Evolutionary conservation across 2,888 invertebrate genomes (phyloP), one percentile per base, ranked within the genome.

Genomic region (Yponomeuta plumbellus): DNA sequence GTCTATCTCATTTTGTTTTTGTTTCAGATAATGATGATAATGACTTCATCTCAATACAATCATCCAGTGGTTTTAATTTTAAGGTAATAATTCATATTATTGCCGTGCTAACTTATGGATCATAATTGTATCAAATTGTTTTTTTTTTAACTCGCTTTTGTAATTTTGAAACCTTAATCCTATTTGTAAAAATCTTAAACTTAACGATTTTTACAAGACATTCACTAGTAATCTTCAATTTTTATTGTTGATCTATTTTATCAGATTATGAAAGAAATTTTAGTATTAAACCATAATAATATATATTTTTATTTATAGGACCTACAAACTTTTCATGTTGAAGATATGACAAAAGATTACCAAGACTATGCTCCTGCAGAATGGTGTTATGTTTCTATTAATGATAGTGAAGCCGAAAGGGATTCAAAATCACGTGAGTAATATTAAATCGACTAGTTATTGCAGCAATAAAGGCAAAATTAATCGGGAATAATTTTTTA

Each of bases 11-110:
- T 34, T 26, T n/a, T 13, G n/a, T n/a, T 67, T 66, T 68, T 66
- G 64, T 79, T 76, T 67, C 74, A 86, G 85, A 68, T 67, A 71
- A 70, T 74, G 73, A 71, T 69, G 74, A 73, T 56, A 68, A 71
- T 64, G 74, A 73, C 59, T 75, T 76, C 65, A 71, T 69, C 67
- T 68, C 74, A 59, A 73, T 23, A 26, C n/a, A 61, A 10, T 61
- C 26, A 61, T 26, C 22, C 61, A 61, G 61, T 23, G n/a, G 61
- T 26, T 61, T 61, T 13, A 61, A 61, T 8, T 26, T 61, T 23
- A 34, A 61, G 61, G 61, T 61, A 34, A 3, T 20, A 58, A 39
- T 8, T 39, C 13, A 44, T 17, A 17, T 5, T 17, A 4, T 52
- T 52, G 44, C 34, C 5, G 26, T 2, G 26, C 26, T 26, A 26